Evolutionary conservation across 1,140 invertebrate species (phyloP).

Genomic region (Odontomachus brunneus): DNA sequence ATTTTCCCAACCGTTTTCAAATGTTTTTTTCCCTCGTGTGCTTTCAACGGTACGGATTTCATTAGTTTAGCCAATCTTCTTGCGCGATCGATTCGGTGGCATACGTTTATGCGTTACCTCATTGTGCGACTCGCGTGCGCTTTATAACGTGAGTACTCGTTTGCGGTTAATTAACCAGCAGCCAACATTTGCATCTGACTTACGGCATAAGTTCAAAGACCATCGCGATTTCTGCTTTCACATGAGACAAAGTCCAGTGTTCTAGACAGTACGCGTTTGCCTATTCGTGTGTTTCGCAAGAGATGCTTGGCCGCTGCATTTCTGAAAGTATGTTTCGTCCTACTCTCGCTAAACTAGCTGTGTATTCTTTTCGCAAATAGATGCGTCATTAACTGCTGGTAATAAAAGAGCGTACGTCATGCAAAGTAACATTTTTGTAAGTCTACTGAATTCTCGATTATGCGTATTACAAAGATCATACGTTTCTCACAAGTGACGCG

Average conservation of each 20-base stretch:
- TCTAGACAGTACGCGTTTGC: conserved; percentile 21
- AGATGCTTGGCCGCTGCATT: background rate
- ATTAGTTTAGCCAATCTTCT: background rate
- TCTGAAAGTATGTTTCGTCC: conserved; percentile 24
- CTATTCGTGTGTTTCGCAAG: background rate
- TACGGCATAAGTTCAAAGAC: conserved; percentile 9
- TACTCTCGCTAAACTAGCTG: background rate
- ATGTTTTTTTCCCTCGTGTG: background rate
- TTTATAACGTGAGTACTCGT: conserved; percentile 27
- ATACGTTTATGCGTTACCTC: conserved; percentile 1
- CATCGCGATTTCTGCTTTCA: conserved; percentile 38
- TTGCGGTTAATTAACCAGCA: conserved; percentile 53
- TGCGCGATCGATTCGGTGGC: conserved; percentile 2
- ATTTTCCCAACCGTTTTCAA: background rate
- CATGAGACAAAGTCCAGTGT: background rate
- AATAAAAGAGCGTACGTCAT: background rate
- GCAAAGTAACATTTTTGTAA: background rate
- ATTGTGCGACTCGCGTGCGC: conserved; percentile 35
- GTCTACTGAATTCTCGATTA: background rate
- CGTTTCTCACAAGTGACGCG: background rate
- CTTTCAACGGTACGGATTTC: background rate
- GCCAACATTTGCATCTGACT: conserved; percentile 22
- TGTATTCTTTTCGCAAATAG: background rate
- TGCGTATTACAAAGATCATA: background rate
- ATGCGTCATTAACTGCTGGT: background rate